A percentile compares a stretch with the other conserved stretches of the same genome.
Evolutionary conservation across 2,113 vertebrate species (phyloP).

Genomic region (Tachycineta bicolor): DNA sequence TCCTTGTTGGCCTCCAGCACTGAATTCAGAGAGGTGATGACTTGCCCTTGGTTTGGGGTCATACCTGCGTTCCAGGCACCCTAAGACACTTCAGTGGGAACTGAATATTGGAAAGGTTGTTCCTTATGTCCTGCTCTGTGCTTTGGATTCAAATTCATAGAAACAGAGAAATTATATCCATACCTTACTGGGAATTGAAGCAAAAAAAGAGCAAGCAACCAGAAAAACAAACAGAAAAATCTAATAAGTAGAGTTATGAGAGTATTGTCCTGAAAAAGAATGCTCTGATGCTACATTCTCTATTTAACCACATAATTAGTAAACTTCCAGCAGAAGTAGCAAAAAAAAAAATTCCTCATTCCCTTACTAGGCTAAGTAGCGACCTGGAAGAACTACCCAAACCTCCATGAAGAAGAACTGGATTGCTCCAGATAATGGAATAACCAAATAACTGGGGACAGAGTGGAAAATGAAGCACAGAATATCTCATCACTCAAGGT

Average conservation of each 20-base stretch:
- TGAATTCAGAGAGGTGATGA: background rate
- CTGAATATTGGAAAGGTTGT: rapidly evolving
- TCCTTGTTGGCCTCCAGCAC: background rate
- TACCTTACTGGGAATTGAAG: background rate
- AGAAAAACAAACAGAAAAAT: background rate
- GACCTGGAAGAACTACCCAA: background rate
- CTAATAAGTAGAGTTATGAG: background rate
- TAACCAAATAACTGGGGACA: background rate
- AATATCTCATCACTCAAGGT: background rate
- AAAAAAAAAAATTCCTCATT: background rate
- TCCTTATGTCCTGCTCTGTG: background rate
- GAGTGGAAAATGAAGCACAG: background rate
- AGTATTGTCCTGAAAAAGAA: slow-evolving; percentile 38
- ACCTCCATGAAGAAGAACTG: background rate
- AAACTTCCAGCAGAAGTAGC: slow-evolving; percentile 16
- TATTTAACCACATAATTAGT: slow-evolving; percentile 8
- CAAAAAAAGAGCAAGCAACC: background rate
- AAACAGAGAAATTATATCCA: background rate
- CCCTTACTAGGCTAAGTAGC: background rate
- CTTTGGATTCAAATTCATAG: background rate
- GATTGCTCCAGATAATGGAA: background rate
- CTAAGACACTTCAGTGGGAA: rapidly evolving
- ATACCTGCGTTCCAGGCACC: background rate
- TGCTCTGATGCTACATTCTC: background rate
- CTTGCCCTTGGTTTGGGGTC: background rate